Conservation (phyloP, 2,888 invertebrate species). For the Busseola fusca region DNA sequence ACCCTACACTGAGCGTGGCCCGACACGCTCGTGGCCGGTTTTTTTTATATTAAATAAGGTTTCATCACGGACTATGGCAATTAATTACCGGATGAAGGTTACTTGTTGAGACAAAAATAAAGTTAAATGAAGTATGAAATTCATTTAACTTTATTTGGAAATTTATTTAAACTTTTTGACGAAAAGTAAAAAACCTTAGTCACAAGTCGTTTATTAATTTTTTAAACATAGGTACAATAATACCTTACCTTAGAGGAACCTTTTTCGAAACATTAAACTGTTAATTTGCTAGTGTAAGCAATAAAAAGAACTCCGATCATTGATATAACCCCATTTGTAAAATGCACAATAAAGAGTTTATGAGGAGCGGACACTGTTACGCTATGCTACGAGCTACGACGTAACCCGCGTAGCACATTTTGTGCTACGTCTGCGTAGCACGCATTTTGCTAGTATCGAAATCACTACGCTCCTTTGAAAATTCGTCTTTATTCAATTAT, state of each 20-base stretch:
- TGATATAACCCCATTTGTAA: neutral
- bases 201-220: too few relatives aligned
- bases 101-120: neutral
- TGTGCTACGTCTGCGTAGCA: neutral
- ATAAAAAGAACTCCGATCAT: too few relatives aligned
- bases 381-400: constrained; percentile 1
- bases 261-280: neutral
- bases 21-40: too few relatives aligned
- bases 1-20: too few relatives aligned
- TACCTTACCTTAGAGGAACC: too few relatives aligned
- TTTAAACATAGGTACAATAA: too few relatives aligned
- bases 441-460: too few relatives aligned
- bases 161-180: neutral
- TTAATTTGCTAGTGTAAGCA: neutral
- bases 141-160: neutral
- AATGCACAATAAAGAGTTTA: neutral
- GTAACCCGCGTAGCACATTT: neutral
- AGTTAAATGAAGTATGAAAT: constrained; percentile 2
- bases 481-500: neutral
- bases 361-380: neutral
- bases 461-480: neutral
- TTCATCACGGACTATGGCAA: constrained; percentile 2
- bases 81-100: constrained; percentile 7
- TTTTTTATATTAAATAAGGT: constrained; percentile 18
- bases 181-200: neutral